A percentile compares a stretch with the other conserved stretches of the same genome.
Evolutionary conservation across 2,888 invertebrate genomes (phyloP).

Genomic region (Oxytorus armatus): DNA sequence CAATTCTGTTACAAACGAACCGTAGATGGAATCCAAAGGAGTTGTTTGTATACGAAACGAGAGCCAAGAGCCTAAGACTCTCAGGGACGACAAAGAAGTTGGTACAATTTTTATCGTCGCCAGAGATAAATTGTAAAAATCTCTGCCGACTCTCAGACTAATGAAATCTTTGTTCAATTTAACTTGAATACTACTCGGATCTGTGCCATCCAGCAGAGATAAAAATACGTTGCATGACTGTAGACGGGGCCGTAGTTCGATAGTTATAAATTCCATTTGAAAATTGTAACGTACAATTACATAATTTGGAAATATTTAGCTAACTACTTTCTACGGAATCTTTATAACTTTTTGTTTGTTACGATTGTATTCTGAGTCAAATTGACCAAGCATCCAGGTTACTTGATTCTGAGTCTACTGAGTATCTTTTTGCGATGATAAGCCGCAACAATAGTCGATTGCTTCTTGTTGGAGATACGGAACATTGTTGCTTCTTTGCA

Average conservation of each 20-base stretch:
- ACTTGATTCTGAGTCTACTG: conserved; percentile 57
- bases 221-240: conserved; percentile 80
- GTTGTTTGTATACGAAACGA: conserved; percentile 80
- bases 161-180: conserved; percentile 77
- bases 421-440: conserved; percentile 61
- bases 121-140: conserved; percentile 72
- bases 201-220: conserved; percentile 69
- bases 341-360: background rate
- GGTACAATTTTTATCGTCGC: conserved; percentile 77
- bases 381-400: conserved; percentile 24
- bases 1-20: conserved; percentile 78
- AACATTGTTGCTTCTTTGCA: conserved; percentile 43
- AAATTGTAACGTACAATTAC: conserved; percentile 1
- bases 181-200: conserved; percentile 72
- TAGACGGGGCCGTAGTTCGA: conserved; percentile 80
- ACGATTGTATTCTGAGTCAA: background rate
- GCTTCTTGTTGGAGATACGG: conserved; percentile 47
- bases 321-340: conserved; percentile 10
- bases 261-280: conserved; percentile 75
- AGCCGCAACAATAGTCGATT: conserved; percentile 30
- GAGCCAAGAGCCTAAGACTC: conserved; percentile 77
- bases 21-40: conserved; percentile 74
- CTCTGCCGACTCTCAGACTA: conserved; percentile 71
- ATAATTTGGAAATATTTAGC: conserved; percentile 3
- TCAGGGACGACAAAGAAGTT: conserved; percentile 77